Conservation (phyloP, 2,797 vertebrate species). For the Gastrophryne carolinensis region DNA sequence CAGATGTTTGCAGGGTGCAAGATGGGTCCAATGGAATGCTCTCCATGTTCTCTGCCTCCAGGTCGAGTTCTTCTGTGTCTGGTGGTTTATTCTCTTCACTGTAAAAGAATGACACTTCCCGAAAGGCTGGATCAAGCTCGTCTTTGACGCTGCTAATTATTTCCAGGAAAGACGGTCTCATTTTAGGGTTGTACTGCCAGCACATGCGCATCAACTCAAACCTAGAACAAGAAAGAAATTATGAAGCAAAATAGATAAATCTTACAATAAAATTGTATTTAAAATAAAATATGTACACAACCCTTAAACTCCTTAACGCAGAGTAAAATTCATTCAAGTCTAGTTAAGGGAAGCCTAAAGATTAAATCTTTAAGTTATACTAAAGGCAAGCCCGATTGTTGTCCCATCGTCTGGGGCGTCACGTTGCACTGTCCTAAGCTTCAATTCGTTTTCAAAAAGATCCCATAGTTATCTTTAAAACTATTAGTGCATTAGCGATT, state of each 20-base stretch:
- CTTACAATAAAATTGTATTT: too few relatives aligned
- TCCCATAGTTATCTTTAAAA: too few relatives aligned
- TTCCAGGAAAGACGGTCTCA: slow-evolving; percentile 94
- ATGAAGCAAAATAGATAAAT: not conserved
- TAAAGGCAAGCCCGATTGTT: too few relatives aligned
- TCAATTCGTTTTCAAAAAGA: too few relatives aligned
- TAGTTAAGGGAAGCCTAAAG: too few relatives aligned
- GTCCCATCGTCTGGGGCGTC: too few relatives aligned
- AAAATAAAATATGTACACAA: too few relatives aligned
- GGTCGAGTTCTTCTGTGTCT: slow-evolving; percentile 90
- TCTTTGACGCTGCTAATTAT: slow-evolving; percentile 95
- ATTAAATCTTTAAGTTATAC: too few relatives aligned
- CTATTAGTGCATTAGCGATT: too few relatives aligned
- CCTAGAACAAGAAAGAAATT: slow-evolving; percentile 65
- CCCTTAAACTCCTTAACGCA: too few relatives aligned
- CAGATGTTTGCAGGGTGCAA: slow-evolving; percentile 79
- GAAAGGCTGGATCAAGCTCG: slow-evolving; percentile 88
- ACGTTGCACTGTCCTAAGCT: too few relatives aligned
- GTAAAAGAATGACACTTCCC: slow-evolving; percentile 96
- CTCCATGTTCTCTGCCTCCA: slow-evolving; percentile 96
- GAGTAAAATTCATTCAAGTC: too few relatives aligned
- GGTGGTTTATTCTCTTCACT: slow-evolving; percentile 97
- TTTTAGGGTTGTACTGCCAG: slow-evolving; percentile 98
- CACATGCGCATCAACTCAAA: slow-evolving; percentile 98
- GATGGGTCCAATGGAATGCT: slow-evolving; percentile 93